A percentile compares a stretch with the other conserved stretches of the same genome.
These are phyloP conservation scores for Numida meleagris DNA, from an alignment of 2,113 vertebrate species.

Conservation along the genomic window DNA sequence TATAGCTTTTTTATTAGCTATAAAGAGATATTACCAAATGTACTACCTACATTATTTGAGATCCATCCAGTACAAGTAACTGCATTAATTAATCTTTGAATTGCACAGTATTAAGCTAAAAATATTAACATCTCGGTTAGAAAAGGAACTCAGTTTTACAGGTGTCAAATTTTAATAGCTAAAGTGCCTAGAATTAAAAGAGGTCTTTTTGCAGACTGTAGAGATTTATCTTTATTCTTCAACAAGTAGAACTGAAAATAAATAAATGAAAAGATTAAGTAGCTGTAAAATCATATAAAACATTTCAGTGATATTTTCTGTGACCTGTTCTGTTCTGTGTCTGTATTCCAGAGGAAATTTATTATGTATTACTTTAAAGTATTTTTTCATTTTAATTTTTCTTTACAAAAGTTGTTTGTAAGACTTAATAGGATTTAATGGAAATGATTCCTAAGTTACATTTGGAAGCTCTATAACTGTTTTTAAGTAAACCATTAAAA, in stretches of 20 bases:
- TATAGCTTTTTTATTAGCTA: neutral
- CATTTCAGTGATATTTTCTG: slow-evolving; percentile 56
- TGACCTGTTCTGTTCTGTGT: slow-evolving; percentile 31
- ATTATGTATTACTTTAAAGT: neutral
- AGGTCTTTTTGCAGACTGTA: slow-evolving; percentile 21
- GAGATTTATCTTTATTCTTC: slow-evolving; percentile 34
- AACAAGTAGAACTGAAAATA: neutral
- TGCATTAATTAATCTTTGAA: slow-evolving; percentile 34
- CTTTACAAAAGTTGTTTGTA: slow-evolving; percentile 54
- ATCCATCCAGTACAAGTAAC: slow-evolving; percentile 26
- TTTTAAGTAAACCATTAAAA: slow-evolving; percentile 43
- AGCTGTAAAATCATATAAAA: slow-evolving; percentile 22
- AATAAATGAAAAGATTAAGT: slow-evolving; percentile 25
- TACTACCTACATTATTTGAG: neutral
- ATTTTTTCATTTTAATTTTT: slow-evolving; percentile 52
- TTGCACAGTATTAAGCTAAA: neutral
- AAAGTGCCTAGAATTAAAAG: slow-evolving; percentile 42
- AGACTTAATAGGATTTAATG: slow-evolving; percentile 42
- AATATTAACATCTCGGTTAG: slow-evolving; percentile 23
- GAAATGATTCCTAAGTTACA: slow-evolving; percentile 14
- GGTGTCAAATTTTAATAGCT: slow-evolving; percentile 50
- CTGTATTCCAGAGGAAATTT: slow-evolving; percentile 41
- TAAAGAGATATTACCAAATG: neutral
- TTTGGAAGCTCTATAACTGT: slow-evolving; percentile 52
- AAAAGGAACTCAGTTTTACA: slow-evolving; percentile 41